phyloP scores from a whole-genome alignment of 2,888 invertebrate species.

The Philopedon plagiatum region DNA sequence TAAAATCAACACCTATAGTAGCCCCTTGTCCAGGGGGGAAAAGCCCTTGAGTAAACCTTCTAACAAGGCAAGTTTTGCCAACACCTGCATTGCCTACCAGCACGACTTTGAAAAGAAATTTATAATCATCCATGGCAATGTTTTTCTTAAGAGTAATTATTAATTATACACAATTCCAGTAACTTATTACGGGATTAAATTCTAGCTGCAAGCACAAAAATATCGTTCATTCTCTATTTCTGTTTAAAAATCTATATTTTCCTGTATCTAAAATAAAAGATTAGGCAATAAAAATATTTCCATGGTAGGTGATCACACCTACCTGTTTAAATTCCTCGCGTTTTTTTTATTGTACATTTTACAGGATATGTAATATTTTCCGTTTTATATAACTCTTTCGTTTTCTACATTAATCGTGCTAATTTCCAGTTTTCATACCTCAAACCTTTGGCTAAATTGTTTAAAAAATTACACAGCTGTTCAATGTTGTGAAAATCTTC shows the following conservation, averaged over 20 bases:
- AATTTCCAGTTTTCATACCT: conserved; percentile 28
- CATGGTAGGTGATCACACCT: conserved; percentile 42
- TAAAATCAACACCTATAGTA: conserved; percentile 98
- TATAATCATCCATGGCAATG: conserved; percentile 93
- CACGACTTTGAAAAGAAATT: conserved; percentile 99
- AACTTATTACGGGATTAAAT: conserved; percentile 3
- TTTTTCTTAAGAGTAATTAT: background rate
- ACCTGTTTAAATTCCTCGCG: conserved; percentile 44
- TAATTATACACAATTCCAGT: background rate
- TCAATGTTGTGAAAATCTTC: conserved; percentile 21
- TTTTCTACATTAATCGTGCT: conserved; percentile 15
- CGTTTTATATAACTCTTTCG: background rate
- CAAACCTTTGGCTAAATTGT: background rate
- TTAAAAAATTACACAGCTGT: conserved; percentile 30
- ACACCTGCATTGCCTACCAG: conserved; percentile 98
- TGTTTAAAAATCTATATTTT: conserved; percentile 24
- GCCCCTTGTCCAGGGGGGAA: conserved; percentile 99
- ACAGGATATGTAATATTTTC: conserved; percentile 33
- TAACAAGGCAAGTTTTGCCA: conserved; percentile 97
- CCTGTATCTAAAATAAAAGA: conserved; percentile 33
- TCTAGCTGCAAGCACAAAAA: conserved; percentile 17
- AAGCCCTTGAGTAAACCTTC: conserved; percentile 96
- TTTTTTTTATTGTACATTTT: conserved; percentile 44
- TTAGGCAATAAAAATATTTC: conserved; percentile 30
- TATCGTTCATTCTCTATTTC: conserved; percentile 20